These are phyloP conservation scores for Euproctis similis DNA, from an alignment of 2,888 invertebrate species.

Conservation along the genomic window DNA sequence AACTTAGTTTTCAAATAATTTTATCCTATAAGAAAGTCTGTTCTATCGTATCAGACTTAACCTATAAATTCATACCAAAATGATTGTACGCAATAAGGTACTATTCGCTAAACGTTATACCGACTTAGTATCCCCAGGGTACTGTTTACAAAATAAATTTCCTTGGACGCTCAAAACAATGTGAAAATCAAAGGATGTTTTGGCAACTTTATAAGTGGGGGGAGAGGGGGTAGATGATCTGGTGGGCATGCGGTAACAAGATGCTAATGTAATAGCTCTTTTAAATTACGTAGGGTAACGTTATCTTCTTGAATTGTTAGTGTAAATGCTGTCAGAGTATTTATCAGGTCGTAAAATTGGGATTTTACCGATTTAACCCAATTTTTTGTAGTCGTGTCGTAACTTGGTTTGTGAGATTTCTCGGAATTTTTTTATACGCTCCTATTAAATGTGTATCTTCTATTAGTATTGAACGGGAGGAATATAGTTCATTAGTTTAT, in stretches of 20 bases:
- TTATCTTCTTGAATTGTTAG: conserved; percentile 28
- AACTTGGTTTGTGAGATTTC: background rate
- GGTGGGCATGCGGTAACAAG: conserved; percentile 42
- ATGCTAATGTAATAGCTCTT: conserved; percentile 52
- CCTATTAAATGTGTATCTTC: too few relatives aligned
- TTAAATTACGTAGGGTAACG: conserved; percentile 37
- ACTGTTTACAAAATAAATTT: conserved; percentile 1
- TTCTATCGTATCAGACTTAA: too few relatives aligned
- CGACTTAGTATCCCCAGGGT: too few relatives aligned
- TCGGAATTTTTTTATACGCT: too few relatives aligned
- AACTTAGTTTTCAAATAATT: too few relatives aligned
- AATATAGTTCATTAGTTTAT: background rate
- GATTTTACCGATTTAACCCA: conserved; percentile 1
- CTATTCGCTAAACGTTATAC: too few relatives aligned
- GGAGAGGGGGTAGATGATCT: too few relatives aligned
- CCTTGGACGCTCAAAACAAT: conserved; percentile 52
- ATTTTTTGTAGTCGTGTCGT: background rate
- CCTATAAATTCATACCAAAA: too few relatives aligned
- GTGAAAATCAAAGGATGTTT: conserved; percentile 51
- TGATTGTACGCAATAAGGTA: too few relatives aligned
- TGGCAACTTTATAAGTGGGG: conserved; percentile 44
- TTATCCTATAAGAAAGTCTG: too few relatives aligned
- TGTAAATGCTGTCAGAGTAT: conserved; percentile 36
- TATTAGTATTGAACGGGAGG: too few relatives aligned
- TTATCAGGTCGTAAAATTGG: conserved; percentile 31